These are phyloP conservation scores for Leptinotarsa tumamoca DNA, from an alignment of 2,888 invertebrate species.

Conservation along the genomic window DNA sequence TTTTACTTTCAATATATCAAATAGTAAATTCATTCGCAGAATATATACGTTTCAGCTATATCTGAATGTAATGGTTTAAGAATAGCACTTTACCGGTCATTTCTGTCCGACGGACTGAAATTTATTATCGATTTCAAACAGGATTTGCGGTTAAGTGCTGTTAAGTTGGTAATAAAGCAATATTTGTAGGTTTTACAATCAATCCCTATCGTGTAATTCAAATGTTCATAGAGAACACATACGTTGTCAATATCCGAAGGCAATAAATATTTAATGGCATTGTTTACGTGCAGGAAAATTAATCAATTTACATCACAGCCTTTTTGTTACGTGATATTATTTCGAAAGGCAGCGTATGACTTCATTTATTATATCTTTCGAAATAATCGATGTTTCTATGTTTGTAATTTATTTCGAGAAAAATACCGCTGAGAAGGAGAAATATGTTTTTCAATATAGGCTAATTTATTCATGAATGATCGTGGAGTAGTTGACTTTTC, in stretches of 20 bases:
- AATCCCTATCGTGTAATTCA: background rate
- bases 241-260: background rate
- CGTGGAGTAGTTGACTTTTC: too few species aligned
- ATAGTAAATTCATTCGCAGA: too few species aligned
- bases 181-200: background rate
- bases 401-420: too few species aligned
- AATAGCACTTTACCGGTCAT: background rate
- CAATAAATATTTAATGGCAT: background rate
- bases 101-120: background rate
- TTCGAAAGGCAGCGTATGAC: too few species aligned
- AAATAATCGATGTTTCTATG: too few species aligned
- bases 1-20: too few species aligned
- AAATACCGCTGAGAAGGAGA: too few species aligned
- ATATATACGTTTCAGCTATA: background rate
- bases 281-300: background rate
- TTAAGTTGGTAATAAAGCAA: conserved; percentile 14
- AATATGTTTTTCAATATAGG: too few species aligned
- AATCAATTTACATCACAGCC: too few species aligned
- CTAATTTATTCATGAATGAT: too few species aligned
- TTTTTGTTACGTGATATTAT: too few species aligned
- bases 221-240: background rate
- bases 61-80: background rate
- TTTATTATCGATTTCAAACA: background rate
- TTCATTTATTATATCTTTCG: too few species aligned
- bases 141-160: conserved; percentile 13